A percentile compares a stretch with the other conserved stretches of the same genome.
phyloP scores from a whole-genome alignment of 2,797 vertebrate species.

The Propithecus deckenii region DNA sequence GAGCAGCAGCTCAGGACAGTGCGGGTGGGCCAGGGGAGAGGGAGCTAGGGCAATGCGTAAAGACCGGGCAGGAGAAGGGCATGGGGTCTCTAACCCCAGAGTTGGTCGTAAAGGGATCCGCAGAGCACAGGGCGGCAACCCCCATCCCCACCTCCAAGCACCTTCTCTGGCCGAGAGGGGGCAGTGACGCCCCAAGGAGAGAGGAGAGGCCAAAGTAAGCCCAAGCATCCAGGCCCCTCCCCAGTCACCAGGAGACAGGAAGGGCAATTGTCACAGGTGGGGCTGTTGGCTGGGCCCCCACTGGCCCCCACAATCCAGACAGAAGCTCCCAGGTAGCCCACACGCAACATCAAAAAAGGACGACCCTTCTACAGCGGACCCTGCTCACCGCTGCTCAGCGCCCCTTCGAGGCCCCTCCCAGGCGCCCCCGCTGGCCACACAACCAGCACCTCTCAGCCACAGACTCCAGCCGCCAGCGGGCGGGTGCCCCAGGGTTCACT shows the following conservation, averaged over 20 bases:
- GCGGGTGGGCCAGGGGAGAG: neutral
- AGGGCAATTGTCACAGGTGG: rapidly evolving
- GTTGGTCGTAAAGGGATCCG: neutral
- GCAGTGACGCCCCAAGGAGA: neutral
- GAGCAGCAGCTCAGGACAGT: neutral
- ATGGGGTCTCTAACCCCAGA: neutral
- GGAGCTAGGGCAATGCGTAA: neutral
- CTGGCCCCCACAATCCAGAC: neutral
- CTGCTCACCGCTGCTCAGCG: neutral
- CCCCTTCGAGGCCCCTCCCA: rapidly evolving
- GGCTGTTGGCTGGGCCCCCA: neutral
- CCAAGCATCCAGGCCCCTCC: neutral
- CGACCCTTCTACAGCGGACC: neutral
- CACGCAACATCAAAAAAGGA: neutral
- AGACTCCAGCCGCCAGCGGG: neutral
- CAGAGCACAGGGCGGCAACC: rapidly evolving
- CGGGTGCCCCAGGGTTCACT: rapidly evolving
- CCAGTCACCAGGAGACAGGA: neutral
- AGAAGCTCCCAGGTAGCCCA: neutral
- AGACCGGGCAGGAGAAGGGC: neutral
- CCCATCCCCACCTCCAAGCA: neutral
- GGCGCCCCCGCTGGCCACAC: neutral
- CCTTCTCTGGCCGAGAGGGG: neutral
- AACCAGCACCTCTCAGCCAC: no score
- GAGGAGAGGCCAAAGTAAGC: neutral